Percentiles rank a stretch among this genome's conserved stretches.
Conservation (phyloP, 2,113 vertebrate species). For the Pomatorhinus ruficollis region DNA sequence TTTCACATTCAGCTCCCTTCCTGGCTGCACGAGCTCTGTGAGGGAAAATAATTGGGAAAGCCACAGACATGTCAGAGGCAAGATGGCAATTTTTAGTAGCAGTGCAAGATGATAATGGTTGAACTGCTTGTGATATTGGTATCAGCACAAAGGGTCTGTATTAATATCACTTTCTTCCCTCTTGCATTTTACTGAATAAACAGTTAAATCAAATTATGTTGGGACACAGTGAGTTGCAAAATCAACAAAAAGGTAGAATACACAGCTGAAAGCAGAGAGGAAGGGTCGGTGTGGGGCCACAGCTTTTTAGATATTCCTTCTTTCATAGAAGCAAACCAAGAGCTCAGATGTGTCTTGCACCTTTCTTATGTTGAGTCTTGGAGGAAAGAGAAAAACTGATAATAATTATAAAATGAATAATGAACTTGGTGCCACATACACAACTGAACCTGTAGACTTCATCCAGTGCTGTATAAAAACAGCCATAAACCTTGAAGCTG, state of each 20-base stretch:
- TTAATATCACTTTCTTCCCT: not conserved
- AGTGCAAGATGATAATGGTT: not conserved
- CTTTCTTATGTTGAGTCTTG: not conserved
- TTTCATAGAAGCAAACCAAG: not conserved
- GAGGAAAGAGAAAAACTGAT: not conserved
- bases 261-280: not conserved
- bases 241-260: not conserved
- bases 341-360: not conserved
- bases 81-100: not conserved
- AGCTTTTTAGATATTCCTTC: not conserved
- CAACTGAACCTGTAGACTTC: not conserved
- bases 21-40: not conserved
- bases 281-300: accelerated
- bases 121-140: not conserved
- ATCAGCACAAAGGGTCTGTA: not conserved
- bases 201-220: not conserved
- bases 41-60: not conserved
- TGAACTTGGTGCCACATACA: not conserved
- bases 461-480: not conserved
- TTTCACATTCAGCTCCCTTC: not conserved
- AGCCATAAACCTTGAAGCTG: not conserved
- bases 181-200: not conserved
- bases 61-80: not conserved
- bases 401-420: not conserved
- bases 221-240: not conserved